Conservation (phyloP, 2,113 vertebrate species). For the Epinephelus lanceolatus region DNA sequence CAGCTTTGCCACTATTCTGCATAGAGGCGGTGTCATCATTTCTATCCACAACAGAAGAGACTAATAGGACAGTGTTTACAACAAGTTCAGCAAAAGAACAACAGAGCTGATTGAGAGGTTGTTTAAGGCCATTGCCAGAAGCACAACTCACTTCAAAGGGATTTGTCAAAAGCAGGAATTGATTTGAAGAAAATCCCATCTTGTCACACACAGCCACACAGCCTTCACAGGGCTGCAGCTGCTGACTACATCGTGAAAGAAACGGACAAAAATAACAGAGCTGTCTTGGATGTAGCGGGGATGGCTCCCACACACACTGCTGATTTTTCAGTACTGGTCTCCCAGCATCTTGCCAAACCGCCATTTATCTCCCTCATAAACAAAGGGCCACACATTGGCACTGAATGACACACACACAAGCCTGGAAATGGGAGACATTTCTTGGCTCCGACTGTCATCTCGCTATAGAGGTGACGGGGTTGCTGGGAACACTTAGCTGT, state of each 20-base stretch:
- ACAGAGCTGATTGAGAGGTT: neutral
- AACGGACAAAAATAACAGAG: constrained; percentile 57
- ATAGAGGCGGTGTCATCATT: neutral
- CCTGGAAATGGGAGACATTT: constrained; percentile 48
- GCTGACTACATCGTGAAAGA: constrained; percentile 32
- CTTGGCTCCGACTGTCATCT: constrained; percentile 39
- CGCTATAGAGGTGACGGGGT: constrained; percentile 49
- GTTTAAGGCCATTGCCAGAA: constrained; percentile 32
- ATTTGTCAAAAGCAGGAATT: constrained; percentile 36
- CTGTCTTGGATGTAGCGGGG: constrained; percentile 19
- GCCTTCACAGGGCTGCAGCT: neutral
- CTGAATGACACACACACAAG: constrained; percentile 39
- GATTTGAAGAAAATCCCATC: constrained; percentile 40
- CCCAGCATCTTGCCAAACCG: constrained; percentile 43
- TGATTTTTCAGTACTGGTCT: constrained; percentile 46
- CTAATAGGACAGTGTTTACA: neutral
- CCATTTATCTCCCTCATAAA: constrained; percentile 60
- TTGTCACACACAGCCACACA: constrained; percentile 25
- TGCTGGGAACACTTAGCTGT: constrained; percentile 47
- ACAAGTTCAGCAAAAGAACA: neutral
- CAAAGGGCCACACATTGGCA: constrained; percentile 61
- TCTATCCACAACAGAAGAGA: neutral
- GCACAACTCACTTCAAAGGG: neutral
- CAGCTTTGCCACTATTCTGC: neutral
- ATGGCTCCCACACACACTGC: constrained; percentile 54